Percentiles rank a stretch among this genome's conserved stretches.
These are phyloP conservation scores for Carterocephalus palaemon DNA, from an alignment of 2,888 invertebrate genomes.

Conservation along the genomic window DNA sequence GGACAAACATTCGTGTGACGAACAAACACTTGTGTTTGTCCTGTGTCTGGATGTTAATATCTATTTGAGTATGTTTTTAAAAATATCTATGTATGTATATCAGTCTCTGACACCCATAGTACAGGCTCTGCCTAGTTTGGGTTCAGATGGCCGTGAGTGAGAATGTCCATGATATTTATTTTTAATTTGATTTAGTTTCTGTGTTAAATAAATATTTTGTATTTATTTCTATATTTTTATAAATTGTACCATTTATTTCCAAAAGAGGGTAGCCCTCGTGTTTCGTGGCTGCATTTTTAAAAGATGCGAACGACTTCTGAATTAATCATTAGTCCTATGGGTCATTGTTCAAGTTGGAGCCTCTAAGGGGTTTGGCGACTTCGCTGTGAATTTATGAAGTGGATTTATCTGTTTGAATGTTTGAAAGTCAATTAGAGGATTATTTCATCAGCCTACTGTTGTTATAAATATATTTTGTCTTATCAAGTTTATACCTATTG, in stretches of 20 bases:
- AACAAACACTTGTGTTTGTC: too few species aligned
- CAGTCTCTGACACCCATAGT: too few species aligned
- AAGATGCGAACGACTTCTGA: slow-evolving; percentile 67
- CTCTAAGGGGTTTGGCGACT: slow-evolving; percentile 52
- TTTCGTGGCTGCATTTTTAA: slow-evolving; percentile 45
- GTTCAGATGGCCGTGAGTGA: too few species aligned
- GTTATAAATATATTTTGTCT: slow-evolving; percentile 14
- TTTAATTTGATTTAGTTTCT: too few species aligned
- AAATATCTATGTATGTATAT: too few species aligned
- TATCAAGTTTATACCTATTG: slow-evolving; percentile 16
- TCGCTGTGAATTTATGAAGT: slow-evolving; percentile 52
- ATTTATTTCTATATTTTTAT: too few species aligned
- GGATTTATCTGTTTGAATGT: slow-evolving; percentile 63
- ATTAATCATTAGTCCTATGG: slow-evolving; percentile 72
- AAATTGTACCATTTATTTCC: background rate
- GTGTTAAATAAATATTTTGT: too few species aligned
- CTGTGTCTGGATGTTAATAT: too few species aligned
- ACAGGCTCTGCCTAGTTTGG: too few species aligned
- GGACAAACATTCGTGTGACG: too few species aligned
- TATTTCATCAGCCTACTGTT: slow-evolving; percentile 46
- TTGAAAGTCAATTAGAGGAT: slow-evolving; percentile 45
- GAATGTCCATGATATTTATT: too few species aligned
- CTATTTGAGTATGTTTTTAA: too few species aligned
- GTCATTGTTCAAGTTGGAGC: slow-evolving; percentile 62
- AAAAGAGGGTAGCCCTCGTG: background rate